phyloP scores from a whole-genome alignment of 2,888 invertebrate genomes.

The Sericinus montela region DNA sequence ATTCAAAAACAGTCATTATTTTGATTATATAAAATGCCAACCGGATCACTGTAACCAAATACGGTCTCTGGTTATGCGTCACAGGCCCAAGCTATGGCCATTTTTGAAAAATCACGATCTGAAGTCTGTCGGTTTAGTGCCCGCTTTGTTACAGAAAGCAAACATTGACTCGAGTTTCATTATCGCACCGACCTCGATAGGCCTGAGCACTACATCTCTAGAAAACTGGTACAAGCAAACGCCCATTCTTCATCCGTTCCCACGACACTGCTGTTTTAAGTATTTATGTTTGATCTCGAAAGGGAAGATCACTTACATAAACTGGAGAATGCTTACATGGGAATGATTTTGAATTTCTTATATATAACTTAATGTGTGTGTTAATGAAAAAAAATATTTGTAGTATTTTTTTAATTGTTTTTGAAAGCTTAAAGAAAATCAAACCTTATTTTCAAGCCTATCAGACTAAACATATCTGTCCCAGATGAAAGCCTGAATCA shows the following conservation, averaged over 20 bases:
- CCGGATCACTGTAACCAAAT: conserved; percentile 26
- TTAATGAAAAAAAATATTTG: too few relatives aligned
- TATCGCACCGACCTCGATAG: conserved; percentile 69
- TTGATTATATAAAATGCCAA: conserved; percentile 33
- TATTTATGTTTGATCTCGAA: conserved; percentile 51
- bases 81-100: conserved; percentile 12
- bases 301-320: conserved; percentile 64
- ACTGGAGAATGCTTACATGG: conserved; percentile 57
- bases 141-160: conserved; percentile 40
- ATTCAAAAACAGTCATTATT: conserved; percentile 52
- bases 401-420: neutral
- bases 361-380: too few relatives aligned
- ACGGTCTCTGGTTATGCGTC: conserved; percentile 19
- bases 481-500: too few relatives aligned
- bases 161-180: conserved; percentile 66
- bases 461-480: too few relatives aligned
- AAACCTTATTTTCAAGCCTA: too few relatives aligned
- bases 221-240: conserved; percentile 70
- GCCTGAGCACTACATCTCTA: conserved; percentile 54
- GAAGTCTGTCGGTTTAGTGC: conserved; percentile 29
- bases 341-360: too few relatives aligned
- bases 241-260: conserved; percentile 64
- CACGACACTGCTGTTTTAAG: conserved; percentile 60
- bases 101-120: conserved; percentile 27
- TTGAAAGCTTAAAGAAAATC: neutral